Conservation (phyloP, 1,140 invertebrate species). For the Drosophila teissieri region DNA sequence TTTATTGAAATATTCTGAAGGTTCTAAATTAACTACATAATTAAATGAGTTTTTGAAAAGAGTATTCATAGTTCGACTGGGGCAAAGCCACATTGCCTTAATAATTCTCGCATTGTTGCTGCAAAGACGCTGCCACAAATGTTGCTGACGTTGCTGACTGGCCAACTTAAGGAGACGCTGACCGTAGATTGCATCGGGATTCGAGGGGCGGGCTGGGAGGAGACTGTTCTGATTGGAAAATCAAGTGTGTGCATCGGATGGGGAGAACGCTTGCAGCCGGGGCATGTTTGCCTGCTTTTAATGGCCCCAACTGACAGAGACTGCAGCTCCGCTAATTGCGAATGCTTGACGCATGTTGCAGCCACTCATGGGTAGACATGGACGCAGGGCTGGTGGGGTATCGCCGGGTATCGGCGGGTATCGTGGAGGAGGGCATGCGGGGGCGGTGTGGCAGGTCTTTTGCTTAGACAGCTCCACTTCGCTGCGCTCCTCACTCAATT, state of each 20-base stretch:
- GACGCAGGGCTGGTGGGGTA: conserved; percentile 22
- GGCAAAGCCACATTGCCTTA: neutral
- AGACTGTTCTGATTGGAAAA: conserved; percentile 75
- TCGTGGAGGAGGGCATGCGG: neutral
- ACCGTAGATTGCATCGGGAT: conserved; percentile 24
- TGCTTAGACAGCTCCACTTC: conserved; percentile 70
- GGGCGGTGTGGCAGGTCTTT: conserved; percentile 43
- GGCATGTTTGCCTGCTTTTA: conserved; percentile 73
- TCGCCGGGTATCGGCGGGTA: neutral
- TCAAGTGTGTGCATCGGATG: conserved; percentile 66
- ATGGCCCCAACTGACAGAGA: conserved; percentile 70
- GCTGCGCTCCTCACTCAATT: conserved; percentile 26
- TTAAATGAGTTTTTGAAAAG: neutral
- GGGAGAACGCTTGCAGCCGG: conserved; percentile 11
- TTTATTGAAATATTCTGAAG: too few species aligned
- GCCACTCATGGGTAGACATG: conserved; percentile 69
- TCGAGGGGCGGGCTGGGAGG: neutral
- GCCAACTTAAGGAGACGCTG: conserved; percentile 46
- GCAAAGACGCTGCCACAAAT: conserved; percentile 69
- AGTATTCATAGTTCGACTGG: conserved; percentile 10
- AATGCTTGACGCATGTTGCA: conserved; percentile 82
- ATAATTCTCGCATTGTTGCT: conserved; percentile 54
- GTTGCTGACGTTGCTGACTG: conserved; percentile 68
- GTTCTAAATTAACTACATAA: too few species aligned
- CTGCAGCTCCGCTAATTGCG: conserved; percentile 74